phyloP scores from a whole-genome alignment of 2,797 vertebrate genomes.

The Sparidentex hasta region DNA sequence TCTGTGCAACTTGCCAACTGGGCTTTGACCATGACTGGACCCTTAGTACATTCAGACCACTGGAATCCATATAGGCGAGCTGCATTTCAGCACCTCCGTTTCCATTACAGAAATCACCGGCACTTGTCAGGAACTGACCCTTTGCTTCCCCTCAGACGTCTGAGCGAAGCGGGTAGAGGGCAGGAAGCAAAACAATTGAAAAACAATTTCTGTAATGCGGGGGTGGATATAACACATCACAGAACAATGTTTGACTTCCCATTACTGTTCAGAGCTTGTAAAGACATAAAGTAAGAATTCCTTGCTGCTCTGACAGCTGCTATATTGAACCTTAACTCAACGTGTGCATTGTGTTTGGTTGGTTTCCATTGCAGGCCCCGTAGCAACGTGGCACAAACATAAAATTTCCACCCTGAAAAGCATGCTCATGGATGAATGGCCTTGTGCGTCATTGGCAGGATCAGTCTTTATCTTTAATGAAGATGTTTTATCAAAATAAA shows the following conservation, averaged over 20 bases:
- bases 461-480: conserved; percentile 54
- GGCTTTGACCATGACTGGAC: conserved; percentile 56
- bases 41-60: conserved; percentile 34
- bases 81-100: conserved; percentile 51
- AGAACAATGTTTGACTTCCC: background rate
- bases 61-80: conserved; percentile 58
- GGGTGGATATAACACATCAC: conserved; percentile 26
- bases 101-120: conserved; percentile 37
- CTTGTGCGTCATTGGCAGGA: conserved; percentile 37
- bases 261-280: background rate
- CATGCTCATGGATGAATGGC: background rate
- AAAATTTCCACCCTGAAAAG: conserved; percentile 26
- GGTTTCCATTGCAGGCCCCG: conserved; percentile 29
- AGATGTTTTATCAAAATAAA: conserved; percentile 51
- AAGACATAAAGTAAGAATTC: background rate
- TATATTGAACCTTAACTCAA: background rate
- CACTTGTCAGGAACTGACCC: conserved; percentile 52
- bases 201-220: conserved; percentile 9
- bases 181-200: conserved; percentile 1
- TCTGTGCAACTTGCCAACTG: conserved; percentile 50
- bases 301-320: conserved; percentile 13
- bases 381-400: conserved; percentile 34
- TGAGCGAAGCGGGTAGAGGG: conserved; percentile 35
- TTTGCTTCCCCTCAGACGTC: conserved; percentile 18
- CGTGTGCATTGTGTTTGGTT: conserved; percentile 7